Percentiles rank a stretch among this genome's conserved stretches.
Conservation (phyloP, 2,888 invertebrate species). For the Brachylomia viminalis region DNA sequence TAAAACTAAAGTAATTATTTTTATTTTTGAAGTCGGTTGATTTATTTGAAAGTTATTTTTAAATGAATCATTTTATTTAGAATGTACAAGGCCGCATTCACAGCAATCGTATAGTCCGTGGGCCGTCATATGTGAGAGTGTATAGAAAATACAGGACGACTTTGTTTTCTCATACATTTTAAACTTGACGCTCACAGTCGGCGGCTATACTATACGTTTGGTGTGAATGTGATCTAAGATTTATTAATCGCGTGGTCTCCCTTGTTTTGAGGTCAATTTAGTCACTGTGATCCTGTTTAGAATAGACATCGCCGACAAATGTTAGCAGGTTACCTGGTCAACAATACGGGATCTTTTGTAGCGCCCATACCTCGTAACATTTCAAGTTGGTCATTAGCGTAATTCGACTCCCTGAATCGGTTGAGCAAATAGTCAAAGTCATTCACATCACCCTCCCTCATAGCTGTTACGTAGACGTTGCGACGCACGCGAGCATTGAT, state of each 20-base stretch:
- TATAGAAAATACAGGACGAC: too few species aligned
- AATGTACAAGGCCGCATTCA: too few species aligned
- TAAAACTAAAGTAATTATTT: too few species aligned
- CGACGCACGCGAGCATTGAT: slow-evolving; percentile 91
- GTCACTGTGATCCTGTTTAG: too few species aligned
- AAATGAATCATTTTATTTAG: too few species aligned
- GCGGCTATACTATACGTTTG: too few species aligned
- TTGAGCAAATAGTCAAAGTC: slow-evolving; percentile 91
- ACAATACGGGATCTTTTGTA: slow-evolving; percentile 73
- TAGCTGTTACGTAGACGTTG: slow-evolving; percentile 91
- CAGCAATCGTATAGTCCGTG: too few species aligned
- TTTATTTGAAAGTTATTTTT: too few species aligned
- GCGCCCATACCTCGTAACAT: slow-evolving; percentile 89
- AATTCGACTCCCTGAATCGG: slow-evolving; percentile 79
- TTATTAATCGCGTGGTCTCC: not conserved
- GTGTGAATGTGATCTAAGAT: not conserved
- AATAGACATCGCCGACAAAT: not conserved
- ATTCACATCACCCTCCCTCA: slow-evolving; percentile 89
- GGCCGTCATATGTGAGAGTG: too few species aligned
- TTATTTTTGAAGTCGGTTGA: too few species aligned
- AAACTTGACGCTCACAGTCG: not conserved
- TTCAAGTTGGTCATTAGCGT: slow-evolving; percentile 86
- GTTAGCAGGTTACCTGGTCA: slow-evolving; percentile 75
- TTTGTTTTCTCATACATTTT: not conserved
- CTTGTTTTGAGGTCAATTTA: not conserved